Percentiles rank a stretch among this genome's conserved stretches.
These are phyloP conservation scores for Tetheella fluctuosa DNA, from an alignment of 2,888 invertebrate species.

Conservation along the genomic window DNA sequence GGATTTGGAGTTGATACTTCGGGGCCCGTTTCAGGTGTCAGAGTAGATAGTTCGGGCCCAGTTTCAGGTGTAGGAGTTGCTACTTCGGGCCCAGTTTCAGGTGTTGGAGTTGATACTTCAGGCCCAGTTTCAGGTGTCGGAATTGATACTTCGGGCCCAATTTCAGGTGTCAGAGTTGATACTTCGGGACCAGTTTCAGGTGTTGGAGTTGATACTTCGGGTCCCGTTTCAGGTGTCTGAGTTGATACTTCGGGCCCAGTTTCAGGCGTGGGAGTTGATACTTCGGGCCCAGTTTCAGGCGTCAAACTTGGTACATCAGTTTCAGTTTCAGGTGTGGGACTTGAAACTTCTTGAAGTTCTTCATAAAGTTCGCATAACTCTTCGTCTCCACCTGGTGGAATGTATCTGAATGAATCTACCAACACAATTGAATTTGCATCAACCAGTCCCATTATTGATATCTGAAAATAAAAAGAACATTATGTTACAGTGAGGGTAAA, in stretches of 20 bases:
- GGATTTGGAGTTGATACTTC: constrained; percentile 16
- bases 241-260: constrained; percentile 16
- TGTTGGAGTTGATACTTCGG: constrained; percentile 13
- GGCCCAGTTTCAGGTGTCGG: constrained; percentile 18
- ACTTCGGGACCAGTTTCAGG: constrained; percentile 10
- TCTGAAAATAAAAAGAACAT: constrained; percentile 45
- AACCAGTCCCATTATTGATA: constrained; percentile 50
- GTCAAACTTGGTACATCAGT: too few relatives aligned
- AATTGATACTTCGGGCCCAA: constrained; percentile 15
- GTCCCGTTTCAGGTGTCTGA: constrained; percentile 11
- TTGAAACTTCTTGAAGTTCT: constrained; percentile 16
- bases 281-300: too few relatives aligned
- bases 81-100: constrained; percentile 3
- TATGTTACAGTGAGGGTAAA: constrained; percentile 16
- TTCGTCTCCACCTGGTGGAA: constrained; percentile 38
- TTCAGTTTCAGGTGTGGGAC: constrained; percentile 19
- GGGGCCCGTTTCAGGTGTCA: constrained; percentile 16
- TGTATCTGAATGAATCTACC: constrained; percentile 61
- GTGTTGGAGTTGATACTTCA: constrained; percentile 11
- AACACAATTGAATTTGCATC: constrained; percentile 39
- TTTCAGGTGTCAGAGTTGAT: constrained; percentile 13
- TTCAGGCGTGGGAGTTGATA: too few relatives aligned
- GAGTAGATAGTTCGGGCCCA: constrained; percentile 15
- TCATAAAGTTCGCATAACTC: constrained; percentile 49
- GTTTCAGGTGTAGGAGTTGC: background rate